A percentile compares a stretch with the other conserved stretches of the same genome.
phyloP scores from a whole-genome alignment of 2,888 invertebrate genomes.

The Galerucella nymphaeae region DNA sequence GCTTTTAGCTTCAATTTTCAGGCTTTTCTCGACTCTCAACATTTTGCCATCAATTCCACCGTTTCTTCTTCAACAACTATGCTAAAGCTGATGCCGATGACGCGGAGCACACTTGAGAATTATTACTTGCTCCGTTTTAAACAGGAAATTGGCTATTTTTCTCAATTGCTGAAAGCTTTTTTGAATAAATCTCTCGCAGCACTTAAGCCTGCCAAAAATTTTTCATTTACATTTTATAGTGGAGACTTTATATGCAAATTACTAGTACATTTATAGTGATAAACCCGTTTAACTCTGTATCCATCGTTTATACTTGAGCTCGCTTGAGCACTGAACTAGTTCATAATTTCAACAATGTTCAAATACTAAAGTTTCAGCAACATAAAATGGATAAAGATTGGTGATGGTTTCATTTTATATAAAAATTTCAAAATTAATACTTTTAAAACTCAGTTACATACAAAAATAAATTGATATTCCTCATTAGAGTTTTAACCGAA shows the following conservation, averaged over 20 bases:
- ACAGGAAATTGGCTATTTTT: conserved; percentile 13
- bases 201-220: background rate
- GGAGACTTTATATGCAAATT: background rate
- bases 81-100: conserved; percentile 12
- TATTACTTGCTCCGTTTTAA: conserved; percentile 34
- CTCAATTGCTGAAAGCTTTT: conserved; percentile 4
- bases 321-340: too few relatives aligned
- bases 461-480: too few relatives aligned
- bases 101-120: conserved; percentile 38
- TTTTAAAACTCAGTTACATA: too few relatives aligned
- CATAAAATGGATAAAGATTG: too few relatives aligned
- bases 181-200: background rate
- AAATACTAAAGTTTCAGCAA: too few relatives aligned
- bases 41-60: conserved; percentile 33
- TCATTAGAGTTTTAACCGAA: too few relatives aligned
- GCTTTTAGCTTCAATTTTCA: conserved; percentile 55
- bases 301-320: too few relatives aligned
- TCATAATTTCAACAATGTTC: too few relatives aligned
- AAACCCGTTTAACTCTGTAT: too few relatives aligned
- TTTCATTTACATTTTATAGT: background rate
- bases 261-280: too few relatives aligned
- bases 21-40: conserved; percentile 42
- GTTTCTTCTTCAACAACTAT: conserved; percentile 18
- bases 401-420: too few relatives aligned
- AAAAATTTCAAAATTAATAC: too few relatives aligned